These are phyloP conservation scores for Lysandra bellargus DNA, from an alignment of 2,888 invertebrate genomes.

Conservation along the genomic window DNA sequence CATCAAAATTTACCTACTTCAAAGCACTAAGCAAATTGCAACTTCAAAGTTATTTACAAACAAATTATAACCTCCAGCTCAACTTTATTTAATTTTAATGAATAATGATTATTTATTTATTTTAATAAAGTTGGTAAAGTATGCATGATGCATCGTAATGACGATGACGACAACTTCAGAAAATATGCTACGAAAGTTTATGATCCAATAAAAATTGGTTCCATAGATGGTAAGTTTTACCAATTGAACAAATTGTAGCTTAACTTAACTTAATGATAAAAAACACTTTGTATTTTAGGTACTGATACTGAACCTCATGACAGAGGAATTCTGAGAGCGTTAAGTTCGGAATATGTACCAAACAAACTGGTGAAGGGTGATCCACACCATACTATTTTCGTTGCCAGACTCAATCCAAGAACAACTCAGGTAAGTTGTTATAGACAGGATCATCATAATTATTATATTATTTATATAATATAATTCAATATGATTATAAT, in stretches of 20 bases:
- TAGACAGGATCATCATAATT: no score
- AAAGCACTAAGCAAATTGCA: no score
- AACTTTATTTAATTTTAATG: no score
- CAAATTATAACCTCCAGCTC: no score
- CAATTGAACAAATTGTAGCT: background rate
- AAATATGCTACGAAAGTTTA: constrained; percentile 78
- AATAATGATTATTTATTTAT: background rate
- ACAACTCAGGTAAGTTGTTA: constrained; percentile 75
- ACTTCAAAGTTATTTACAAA: no score
- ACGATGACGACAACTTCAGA: constrained; percentile 47
- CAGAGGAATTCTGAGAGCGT: constrained; percentile 86
- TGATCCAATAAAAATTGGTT: constrained; percentile 90
- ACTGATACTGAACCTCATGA: constrained; percentile 92
- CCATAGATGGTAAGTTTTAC: constrained; percentile 85
- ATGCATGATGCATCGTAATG: constrained; percentile 32
- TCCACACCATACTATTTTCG: constrained; percentile 87
- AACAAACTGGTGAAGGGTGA: constrained; percentile 84
- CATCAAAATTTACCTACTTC: no score
- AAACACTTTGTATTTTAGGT: constrained; percentile 49
- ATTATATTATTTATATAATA: no score
- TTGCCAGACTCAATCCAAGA: constrained; percentile 85
- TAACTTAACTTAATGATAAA: background rate
- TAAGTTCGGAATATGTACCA: constrained; percentile 83
- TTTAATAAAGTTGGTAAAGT: background rate
- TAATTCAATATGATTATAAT: no score